phyloP scores from a whole-genome alignment of 2,888 invertebrate species.

The Dugesia japonica region DNA sequence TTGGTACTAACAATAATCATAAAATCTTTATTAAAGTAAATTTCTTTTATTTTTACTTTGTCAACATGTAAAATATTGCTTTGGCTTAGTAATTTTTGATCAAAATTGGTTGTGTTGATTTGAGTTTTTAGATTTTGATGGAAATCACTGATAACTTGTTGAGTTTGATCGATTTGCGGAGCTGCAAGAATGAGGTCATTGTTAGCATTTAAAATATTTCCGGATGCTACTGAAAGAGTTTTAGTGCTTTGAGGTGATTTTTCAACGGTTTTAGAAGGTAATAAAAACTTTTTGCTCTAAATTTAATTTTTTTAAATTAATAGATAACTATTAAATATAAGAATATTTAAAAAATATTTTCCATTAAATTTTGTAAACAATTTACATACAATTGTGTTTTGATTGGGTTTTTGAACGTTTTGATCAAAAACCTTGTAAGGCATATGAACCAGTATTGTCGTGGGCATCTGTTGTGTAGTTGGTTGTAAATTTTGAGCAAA shows the following conservation, averaged over 20 bases:
- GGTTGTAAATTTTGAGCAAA: not conserved
- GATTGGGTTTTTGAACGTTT: not conserved
- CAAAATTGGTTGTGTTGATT: not conserved
- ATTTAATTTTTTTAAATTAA: no score
- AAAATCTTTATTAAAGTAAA: not conserved
- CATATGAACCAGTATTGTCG: not conserved
- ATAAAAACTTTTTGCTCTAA: conserved; percentile 13
- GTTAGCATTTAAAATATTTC: not conserved
- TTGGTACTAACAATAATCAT: not conserved
- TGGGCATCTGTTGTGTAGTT: not conserved
- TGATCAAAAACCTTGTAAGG: not conserved
- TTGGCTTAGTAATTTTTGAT: not conserved
- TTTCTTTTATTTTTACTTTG: not conserved
- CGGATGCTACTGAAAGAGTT: not conserved
- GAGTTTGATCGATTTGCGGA: not conserved
- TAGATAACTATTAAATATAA: no score
- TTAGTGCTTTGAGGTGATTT: not conserved
- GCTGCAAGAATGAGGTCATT: not conserved
- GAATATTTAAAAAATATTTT: no score
- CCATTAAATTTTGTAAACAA: no score
- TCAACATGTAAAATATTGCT: not conserved
- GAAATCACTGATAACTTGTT: not conserved
- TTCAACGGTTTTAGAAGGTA: not conserved
- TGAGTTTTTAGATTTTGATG: not conserved
- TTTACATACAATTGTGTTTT: not conserved